Evolutionary conservation across 2,888 invertebrate species (phyloP).

Genomic region (Pogonocherus hispidulus): DNA sequence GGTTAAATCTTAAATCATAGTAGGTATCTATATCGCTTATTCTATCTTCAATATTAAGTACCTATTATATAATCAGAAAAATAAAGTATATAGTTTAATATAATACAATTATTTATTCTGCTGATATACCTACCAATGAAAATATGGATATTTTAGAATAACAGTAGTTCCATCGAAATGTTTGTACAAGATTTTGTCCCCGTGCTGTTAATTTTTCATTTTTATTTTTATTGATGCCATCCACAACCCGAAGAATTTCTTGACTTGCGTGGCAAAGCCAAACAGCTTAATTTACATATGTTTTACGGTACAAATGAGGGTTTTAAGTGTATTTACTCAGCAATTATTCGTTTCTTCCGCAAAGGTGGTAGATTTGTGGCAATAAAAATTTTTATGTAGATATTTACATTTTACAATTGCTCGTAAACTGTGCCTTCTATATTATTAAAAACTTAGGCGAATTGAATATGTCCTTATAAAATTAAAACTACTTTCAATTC

Average conservation of each 20-base stretch:
- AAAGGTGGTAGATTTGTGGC: constrained; percentile 21
- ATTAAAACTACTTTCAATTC: too few relatives aligned
- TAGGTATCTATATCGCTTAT: too few relatives aligned
- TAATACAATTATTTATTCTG: neutral
- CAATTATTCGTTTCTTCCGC: constrained; percentile 25
- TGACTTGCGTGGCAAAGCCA: constrained; percentile 2
- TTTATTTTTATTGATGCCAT: constrained; percentile 9
- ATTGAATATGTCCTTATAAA: too few relatives aligned
- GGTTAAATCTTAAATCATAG: too few relatives aligned
- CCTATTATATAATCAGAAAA: too few relatives aligned
- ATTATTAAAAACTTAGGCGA: neutral
- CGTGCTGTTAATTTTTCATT: neutral
- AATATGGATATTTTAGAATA: neutral
- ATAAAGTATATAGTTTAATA: too few relatives aligned
- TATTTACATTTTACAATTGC: constrained; percentile 28
- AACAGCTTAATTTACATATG: constrained; percentile 24
- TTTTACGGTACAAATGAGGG: constrained; percentile 29
- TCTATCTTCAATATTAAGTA: too few relatives aligned
- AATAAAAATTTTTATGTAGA: constrained; percentile 27
- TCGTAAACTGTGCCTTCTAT: neutral
- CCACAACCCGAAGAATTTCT: constrained; percentile 13
- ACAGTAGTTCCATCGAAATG: neutral
- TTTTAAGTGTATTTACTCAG: constrained; percentile 34
- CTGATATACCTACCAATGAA: neutral
- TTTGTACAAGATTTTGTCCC: neutral